These are phyloP conservation scores for Sebastes oblongus DNA, from an alignment of 2,797 vertebrate genomes.

Conservation along the genomic window DNA sequence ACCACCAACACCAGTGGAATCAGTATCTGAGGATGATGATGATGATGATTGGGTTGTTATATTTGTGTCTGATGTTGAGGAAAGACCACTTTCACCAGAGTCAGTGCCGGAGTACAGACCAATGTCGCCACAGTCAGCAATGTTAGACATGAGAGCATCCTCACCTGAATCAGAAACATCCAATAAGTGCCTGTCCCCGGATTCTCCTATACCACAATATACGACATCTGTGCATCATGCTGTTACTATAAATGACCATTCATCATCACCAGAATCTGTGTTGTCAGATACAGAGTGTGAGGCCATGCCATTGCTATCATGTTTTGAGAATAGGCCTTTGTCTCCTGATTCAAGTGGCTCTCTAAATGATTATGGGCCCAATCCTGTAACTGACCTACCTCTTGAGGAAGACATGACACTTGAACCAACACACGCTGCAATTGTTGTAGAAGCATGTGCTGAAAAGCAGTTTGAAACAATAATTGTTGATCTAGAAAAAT, in stretches of 20 bases:
- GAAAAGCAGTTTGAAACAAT: not conserved
- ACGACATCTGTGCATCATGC: slow-evolving; percentile 1
- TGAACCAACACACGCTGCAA: not conserved
- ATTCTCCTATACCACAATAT: slow-evolving; percentile 47
- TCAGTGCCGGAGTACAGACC: slow-evolving; percentile 18
- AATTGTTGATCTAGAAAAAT: not conserved
- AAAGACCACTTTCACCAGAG: slow-evolving; percentile 20
- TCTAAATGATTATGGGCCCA: not conserved
- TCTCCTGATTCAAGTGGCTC: slow-evolving; percentile 29
- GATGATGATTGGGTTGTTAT: slow-evolving; percentile 48
- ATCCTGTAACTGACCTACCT: not conserved
- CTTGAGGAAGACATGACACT: not conserved
- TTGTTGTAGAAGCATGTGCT: not conserved
- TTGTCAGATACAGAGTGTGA: slow-evolving; percentile 41
- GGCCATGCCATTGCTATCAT: not conserved
- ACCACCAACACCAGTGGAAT: slow-evolving; percentile 1
- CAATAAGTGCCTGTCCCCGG: slow-evolving; percentile 27
- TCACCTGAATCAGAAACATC: slow-evolving; percentile 39
- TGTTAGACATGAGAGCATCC: not conserved
- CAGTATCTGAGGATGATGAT: slow-evolving; percentile 19
- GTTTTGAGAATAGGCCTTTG: slow-evolving; percentile 28
- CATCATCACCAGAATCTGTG: slow-evolving; percentile 58
- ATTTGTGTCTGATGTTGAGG: slow-evolving; percentile 37
- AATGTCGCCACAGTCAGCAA: slow-evolving; percentile 5
- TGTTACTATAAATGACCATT: slow-evolving; percentile 8